phyloP scores from a whole-genome alignment of 2,888 invertebrate genomes.

The Strigamia maritima region DNA sequence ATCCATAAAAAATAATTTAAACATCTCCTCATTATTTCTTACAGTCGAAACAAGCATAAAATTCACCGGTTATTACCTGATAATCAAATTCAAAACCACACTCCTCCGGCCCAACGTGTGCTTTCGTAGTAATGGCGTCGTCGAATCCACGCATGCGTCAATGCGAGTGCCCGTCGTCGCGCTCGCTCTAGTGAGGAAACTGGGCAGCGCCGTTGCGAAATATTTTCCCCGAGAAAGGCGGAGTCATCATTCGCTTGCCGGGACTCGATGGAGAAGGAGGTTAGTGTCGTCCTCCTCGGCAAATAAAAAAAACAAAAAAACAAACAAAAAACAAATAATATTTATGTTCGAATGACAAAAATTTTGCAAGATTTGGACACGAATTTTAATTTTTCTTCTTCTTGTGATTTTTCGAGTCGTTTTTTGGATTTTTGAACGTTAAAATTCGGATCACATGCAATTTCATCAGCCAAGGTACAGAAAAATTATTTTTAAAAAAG shows the following conservation, averaged over 20 bases:
- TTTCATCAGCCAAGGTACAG: background rate
- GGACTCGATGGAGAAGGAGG: conserved; percentile 27
- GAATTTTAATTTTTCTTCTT: background rate
- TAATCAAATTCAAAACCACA: conserved; percentile 27
- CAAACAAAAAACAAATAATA: background rate
- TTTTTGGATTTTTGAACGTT: background rate
- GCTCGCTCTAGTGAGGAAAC: background rate
- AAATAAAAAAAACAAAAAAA: background rate
- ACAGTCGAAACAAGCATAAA: conserved; percentile 6
- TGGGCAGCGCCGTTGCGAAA: conserved; percentile 2
- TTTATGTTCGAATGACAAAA: background rate
- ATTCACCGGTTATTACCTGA: conserved; percentile 18
- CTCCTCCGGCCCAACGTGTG: conserved; percentile 9
- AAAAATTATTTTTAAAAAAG: background rate
- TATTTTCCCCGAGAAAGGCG: background rate
- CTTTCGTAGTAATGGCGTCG: conserved; percentile 17
- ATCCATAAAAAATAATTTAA: background rate
- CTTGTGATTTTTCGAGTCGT: background rate
- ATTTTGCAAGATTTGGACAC: background rate
- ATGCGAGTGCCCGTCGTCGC: background rate
- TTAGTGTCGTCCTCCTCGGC: conserved; percentile 24
- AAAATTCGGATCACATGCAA: background rate
- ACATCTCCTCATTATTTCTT: conserved; percentile 1
- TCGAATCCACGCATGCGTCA: background rate
- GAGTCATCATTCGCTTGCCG: conserved; percentile 20